Conservation (phyloP, 2,888 invertebrate species). For the Pedicia rivosa region DNA sequence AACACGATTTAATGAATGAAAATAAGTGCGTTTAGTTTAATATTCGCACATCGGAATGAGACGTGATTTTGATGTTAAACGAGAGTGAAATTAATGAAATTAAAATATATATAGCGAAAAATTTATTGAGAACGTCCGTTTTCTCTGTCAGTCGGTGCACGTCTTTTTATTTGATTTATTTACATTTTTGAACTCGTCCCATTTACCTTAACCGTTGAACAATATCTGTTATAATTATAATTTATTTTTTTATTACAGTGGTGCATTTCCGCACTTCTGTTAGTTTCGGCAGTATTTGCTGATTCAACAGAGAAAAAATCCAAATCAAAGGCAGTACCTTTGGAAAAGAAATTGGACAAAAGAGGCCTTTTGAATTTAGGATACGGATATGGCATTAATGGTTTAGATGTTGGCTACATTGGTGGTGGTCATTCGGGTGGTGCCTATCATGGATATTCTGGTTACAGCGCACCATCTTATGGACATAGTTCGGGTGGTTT, state of each 20-base stretch:
- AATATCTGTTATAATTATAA: conserved; percentile 9
- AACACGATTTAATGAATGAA: too few relatives aligned
- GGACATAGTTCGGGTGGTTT: conserved; percentile 1
- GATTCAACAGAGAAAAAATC: conserved; percentile 51
- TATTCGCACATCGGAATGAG: too few relatives aligned
- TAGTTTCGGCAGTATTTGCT: conserved; percentile 49
- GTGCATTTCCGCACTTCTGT: conserved; percentile 55
- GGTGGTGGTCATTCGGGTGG: conserved; percentile 40
- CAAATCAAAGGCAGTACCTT: conserved; percentile 37
- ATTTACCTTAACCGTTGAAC: background rate
- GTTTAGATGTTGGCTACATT: conserved; percentile 56
- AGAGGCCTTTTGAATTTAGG: conserved; percentile 64
- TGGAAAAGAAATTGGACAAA: conserved; percentile 67
- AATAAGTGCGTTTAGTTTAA: too few relatives aligned
- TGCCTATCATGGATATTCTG: conserved; percentile 29
- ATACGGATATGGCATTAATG: conserved; percentile 62
- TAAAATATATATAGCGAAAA: too few relatives aligned
- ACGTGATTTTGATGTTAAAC: too few relatives aligned
- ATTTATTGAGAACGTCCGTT: too few relatives aligned
- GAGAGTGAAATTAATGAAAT: too few relatives aligned
- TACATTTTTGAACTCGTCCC: background rate
- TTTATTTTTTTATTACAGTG: conserved; percentile 35
- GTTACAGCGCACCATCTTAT: too few relatives aligned
- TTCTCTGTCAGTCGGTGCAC: too few relatives aligned
- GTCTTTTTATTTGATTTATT: too few relatives aligned